Base-by-base conservation (phyloP, 2,797 vertebrate species). In the Poecilia wingei region DNA sequence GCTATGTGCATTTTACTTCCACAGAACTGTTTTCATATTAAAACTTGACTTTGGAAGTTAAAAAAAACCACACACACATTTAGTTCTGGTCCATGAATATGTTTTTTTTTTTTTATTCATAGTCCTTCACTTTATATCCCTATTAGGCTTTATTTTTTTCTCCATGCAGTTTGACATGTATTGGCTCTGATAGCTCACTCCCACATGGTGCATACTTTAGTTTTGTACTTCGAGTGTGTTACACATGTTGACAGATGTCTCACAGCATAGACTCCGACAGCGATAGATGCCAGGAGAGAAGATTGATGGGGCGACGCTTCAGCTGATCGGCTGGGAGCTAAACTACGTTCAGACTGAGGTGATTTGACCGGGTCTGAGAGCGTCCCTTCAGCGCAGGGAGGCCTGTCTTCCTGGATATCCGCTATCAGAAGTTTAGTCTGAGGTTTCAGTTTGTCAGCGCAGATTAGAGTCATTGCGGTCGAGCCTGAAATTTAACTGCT, bases 191-290 rank as follows among this genome's bases (percentile, higher is more conserved):
- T 92, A 82, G 85, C 87, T 76, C 73, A 81, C 71, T 88, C 93
- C 91, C 92, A 86, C 79, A 66, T 84, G 84, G 85, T 84, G 80
- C 82, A 81, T 76, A 69, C 81, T 88, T 87, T 61, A 82, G 88
- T 89, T 91, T 89, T 92, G 90, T 92, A 94, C 88, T 86, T 88
- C 77, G 82, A 86, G 88, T 84, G 82, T 53, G 76, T 91, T 91
- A 91, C 90, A 91, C 85, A 80, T 93, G 92, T 92, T 93, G 94
- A 95, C 94, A 95, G 91, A 95, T 95, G 95, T 94, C 93, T 91
- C 70, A 66, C 68, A 86, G 86, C 88, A 91, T 92, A 81, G 87
- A 88, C 78, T 84, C 79, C 89, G 88, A 89, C 91, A 90, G 82
- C 59, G 84, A 84, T 69, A 85, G 81, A 92, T 91, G 90, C 92